A percentile compares a stretch with the other conserved stretches of the same genome.
phyloP scores from a whole-genome alignment of 2,113 vertebrate genomes.

The Neolamprologus tretocephalus region DNA sequence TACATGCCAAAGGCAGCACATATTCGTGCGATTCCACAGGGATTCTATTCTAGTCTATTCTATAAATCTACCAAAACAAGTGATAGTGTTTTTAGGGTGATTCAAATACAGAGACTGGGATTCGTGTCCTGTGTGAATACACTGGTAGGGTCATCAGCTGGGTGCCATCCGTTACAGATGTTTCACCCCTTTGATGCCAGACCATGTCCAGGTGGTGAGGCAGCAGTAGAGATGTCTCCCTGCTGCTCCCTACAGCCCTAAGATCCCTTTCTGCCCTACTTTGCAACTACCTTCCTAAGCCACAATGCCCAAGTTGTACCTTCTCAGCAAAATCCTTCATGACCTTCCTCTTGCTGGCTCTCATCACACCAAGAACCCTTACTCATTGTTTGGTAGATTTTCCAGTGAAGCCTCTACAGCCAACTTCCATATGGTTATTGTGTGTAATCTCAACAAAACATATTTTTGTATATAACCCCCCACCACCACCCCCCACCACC shows the following conservation, averaged over 20 bases:
- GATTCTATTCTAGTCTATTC: background rate
- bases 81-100: background rate
- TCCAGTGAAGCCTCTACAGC: background rate
- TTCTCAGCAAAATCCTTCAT: background rate
- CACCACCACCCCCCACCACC: background rate
- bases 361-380: background rate
- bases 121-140: background rate
- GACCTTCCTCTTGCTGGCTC: background rate
- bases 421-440: background rate
- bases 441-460: background rate
- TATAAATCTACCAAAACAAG: background rate
- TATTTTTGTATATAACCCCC: background rate
- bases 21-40: background rate
- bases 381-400: background rate
- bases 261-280: background rate
- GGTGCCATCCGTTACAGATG: background rate
- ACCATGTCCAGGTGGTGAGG: background rate
- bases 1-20: background rate
- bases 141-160: background rate
- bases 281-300: background rate
- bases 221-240: background rate
- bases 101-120: background rate
- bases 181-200: background rate
- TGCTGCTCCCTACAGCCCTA: background rate
- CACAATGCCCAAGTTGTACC: background rate